These are phyloP conservation scores for Odiellus spinosus DNA, from an alignment of 2,888 invertebrate genomes.

Conservation along the genomic window DNA sequence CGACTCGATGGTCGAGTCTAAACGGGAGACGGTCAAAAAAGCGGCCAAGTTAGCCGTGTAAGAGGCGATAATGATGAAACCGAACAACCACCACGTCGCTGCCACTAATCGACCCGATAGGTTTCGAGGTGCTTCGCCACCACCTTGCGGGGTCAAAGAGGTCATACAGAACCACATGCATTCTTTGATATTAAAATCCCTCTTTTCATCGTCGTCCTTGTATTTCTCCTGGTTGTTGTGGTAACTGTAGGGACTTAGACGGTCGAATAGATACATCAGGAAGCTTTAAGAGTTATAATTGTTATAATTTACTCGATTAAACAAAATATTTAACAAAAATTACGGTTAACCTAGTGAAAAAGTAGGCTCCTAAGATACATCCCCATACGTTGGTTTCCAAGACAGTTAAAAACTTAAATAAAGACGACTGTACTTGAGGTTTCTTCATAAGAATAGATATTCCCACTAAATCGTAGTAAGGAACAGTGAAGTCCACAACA, in stretches of 20 bases:
- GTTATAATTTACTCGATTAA: neutral
- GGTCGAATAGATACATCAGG: constrained; percentile 90
- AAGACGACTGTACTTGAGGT: constrained; percentile 69
- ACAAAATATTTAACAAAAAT: neutral
- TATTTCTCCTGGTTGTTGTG: constrained; percentile 86
- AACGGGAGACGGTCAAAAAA: constrained; percentile 72
- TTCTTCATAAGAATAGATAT: constrained; percentile 90
- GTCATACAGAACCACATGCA: constrained; percentile 99
- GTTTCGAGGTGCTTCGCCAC: constrained; percentile 91
- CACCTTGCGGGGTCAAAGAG: constrained; percentile 76
- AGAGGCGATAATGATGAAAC: constrained; percentile 95
- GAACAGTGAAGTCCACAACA: constrained; percentile 94
- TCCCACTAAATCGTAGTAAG: constrained; percentile 94
- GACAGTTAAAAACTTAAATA: constrained; percentile 92
- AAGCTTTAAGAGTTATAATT: constrained; percentile 31
- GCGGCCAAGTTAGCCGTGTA: constrained; percentile 97
- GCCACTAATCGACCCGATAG: constrained; percentile 85
- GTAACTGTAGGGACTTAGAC: constrained; percentile 92
- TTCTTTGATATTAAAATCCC: constrained; percentile 87
- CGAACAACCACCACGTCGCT: constrained; percentile 98
- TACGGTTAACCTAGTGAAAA: constrained; percentile 64
- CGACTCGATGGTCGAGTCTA: constrained; percentile 82
- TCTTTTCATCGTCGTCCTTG: constrained; percentile 59
- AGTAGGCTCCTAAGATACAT: constrained; percentile 84
- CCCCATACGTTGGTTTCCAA: constrained; percentile 93